phyloP scores from a whole-genome alignment of 2,888 invertebrate species.

The Petrolisthes cinctipes region DNA sequence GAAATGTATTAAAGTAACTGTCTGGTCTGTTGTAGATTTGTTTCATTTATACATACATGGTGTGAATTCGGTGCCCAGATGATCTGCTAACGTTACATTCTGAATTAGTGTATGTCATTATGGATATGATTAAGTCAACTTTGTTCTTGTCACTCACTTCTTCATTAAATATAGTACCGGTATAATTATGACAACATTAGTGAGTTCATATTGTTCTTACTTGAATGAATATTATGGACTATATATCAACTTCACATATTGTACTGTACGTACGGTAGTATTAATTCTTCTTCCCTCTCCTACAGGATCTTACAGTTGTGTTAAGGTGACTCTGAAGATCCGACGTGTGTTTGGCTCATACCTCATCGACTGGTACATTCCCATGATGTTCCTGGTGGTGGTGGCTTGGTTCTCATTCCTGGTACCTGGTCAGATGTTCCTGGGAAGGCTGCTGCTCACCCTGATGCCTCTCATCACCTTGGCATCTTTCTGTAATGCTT shows the following conservation, averaged over 20 bases:
- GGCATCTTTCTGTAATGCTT: slow-evolving; percentile 65
- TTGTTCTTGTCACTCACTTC: too few species aligned
- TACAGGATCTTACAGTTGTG: slow-evolving; percentile 67
- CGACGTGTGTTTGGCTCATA: slow-evolving; percentile 71
- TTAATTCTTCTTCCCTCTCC: neutral
- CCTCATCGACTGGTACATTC: slow-evolving; percentile 72
- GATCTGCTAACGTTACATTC: too few species aligned
- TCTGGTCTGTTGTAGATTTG: too few species aligned
- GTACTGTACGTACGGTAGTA: neutral
- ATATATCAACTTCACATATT: neutral
- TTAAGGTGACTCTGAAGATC: slow-evolving; percentile 70
- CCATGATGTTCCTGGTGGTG: slow-evolving; percentile 70
- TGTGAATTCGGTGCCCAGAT: too few species aligned
- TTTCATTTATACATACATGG: too few species aligned
- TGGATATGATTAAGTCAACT: too few species aligned
- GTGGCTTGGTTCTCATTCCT: slow-evolving; percentile 67
- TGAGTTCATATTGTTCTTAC: too few species aligned
- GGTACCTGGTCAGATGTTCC: slow-evolving; percentile 64
- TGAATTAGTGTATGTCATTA: too few species aligned
- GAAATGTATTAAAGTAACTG: too few species aligned
- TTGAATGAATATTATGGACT: neutral
- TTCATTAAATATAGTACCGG: too few species aligned
- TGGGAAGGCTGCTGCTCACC: slow-evolving; percentile 66
- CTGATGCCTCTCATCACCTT: slow-evolving; percentile 55
- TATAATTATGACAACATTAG: too few species aligned